Evolutionary conservation across 2,888 invertebrate species (phyloP), one percentile per base, ranked within the genome.

Genomic region (Amiota communis): DNA sequence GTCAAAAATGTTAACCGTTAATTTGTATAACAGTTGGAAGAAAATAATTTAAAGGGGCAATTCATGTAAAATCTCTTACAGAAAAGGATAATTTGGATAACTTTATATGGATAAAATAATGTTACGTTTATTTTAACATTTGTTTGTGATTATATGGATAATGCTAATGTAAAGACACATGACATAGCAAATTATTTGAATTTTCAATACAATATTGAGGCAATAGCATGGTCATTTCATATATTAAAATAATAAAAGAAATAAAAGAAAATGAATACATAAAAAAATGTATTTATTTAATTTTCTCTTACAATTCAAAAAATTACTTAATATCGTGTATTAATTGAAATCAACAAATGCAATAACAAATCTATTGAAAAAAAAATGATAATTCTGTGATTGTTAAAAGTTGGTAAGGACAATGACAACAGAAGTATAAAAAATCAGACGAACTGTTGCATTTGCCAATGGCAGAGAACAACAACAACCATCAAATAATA

Each of bases 401-500:
- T 36, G 36, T 6, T 36, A 36, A 36, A 17, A 17, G 20, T 20
- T 20, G 20, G n/a, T 20, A 59, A 20, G 13, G n/a, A 8, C 11
- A 9, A 59, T 17, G 63, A 49, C 46, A 48, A n/a, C 48, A 48
- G 10, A 10, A 17, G 47, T 11, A 65, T 2, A 15, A 67, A 67
- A 68, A 51, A 63, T n/a, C 23, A 36, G 67, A 68, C 67, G 67
- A 68, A 68, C 67, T 68, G 67, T 68, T 68, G 67, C 67, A 68
- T 68, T 68, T 68, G 36, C 36, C 36, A 36, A 36, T 36, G 36
- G 3, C 53, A 17, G 1, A 1, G 65, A 47, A 67, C 67, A 67
- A 51, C 67, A 20, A 67, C 36, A 68, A 23, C 53, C 49, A 23
- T 12, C 20, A 23, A 68, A 68, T 36, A 53, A 68, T 53, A 68